A percentile compares a stretch with the other conserved stretches of the same genome.
Evolutionary conservation across 2,113 vertebrate genomes (phyloP).

Genomic region (Monarcha castaneiventris): DNA sequence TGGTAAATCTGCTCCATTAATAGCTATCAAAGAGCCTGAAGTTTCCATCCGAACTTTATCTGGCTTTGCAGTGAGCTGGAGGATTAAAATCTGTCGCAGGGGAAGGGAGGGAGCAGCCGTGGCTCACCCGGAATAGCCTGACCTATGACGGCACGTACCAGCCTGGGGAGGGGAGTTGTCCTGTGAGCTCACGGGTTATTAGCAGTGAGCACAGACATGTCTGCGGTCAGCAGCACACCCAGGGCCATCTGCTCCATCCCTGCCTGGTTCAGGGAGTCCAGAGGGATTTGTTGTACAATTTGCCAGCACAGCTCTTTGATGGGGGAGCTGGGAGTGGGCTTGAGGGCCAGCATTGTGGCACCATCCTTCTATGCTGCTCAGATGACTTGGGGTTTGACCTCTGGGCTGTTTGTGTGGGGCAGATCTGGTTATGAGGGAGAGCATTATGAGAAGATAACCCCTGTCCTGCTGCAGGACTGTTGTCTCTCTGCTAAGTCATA

Average conservation of each 20-base stretch:
- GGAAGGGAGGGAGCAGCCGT: neutral
- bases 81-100: conserved; percentile 8
- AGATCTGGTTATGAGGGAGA: neutral
- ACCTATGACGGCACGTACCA: conserved; percentile 19
- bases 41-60: conserved; percentile 55
- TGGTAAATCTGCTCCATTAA: conserved; percentile 62
- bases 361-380: neutral
- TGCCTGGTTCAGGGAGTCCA: neutral
- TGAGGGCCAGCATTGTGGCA: neutral
- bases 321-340: neutral
- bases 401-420: neutral
- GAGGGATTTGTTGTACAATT: neutral
- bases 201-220: neutral
- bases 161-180: conserved; percentile 15
- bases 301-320: neutral
- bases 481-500: neutral
- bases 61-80: conserved; percentile 55
- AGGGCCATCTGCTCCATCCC: neutral
- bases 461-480: neutral
- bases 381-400: neutral
- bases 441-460: neutral
- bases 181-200: conserved; percentile 21
- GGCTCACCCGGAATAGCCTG: conserved; percentile 55
- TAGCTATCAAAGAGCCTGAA: conserved; percentile 61
- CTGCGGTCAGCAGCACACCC: neutral